These are phyloP conservation scores for Callosobruchus maculatus DNA, from an alignment of 2,888 invertebrate genomes.

Conservation along the genomic window DNA sequence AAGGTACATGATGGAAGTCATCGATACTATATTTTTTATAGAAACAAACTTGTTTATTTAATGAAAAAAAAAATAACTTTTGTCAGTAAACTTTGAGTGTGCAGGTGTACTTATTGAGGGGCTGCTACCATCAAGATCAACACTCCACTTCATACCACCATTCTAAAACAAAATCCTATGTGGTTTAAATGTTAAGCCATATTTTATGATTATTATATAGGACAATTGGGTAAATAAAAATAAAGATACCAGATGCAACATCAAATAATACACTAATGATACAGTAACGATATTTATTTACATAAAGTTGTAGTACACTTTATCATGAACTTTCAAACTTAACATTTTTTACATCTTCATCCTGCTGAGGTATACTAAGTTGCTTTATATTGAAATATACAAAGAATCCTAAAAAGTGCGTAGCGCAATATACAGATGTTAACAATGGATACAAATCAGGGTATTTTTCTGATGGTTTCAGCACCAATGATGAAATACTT, in stretches of 20 bases:
- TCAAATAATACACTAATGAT: neutral
- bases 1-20: no score
- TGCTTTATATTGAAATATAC: slow-evolving; percentile 73
- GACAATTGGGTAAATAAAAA: no score
- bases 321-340: slow-evolving; percentile 29
- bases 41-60: no score
- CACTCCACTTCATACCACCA: no score
- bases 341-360: slow-evolving; percentile 36
- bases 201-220: no score
- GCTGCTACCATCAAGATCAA: no score
- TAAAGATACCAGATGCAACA: neutral
- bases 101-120: no score
- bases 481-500: slow-evolving; percentile 53
- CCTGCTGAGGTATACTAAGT: slow-evolving; percentile 51
- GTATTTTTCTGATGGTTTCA: slow-evolving; percentile 66
- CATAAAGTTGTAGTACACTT: neutral
- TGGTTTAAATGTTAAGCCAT: no score
- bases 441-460: slow-evolving; percentile 82
- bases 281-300: neutral
- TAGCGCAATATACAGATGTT: slow-evolving; percentile 77
- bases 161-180: no score
- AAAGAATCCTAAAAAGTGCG: slow-evolving; percentile 74
- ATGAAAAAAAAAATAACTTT: no score
- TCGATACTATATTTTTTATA: no score
- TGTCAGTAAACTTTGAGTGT: no score